Percentiles rank a stretch among this genome's conserved stretches.
These are phyloP conservation scores for Aphyosemion australe DNA, from an alignment of 2,113 vertebrate species.

Conservation along the genomic window DNA sequence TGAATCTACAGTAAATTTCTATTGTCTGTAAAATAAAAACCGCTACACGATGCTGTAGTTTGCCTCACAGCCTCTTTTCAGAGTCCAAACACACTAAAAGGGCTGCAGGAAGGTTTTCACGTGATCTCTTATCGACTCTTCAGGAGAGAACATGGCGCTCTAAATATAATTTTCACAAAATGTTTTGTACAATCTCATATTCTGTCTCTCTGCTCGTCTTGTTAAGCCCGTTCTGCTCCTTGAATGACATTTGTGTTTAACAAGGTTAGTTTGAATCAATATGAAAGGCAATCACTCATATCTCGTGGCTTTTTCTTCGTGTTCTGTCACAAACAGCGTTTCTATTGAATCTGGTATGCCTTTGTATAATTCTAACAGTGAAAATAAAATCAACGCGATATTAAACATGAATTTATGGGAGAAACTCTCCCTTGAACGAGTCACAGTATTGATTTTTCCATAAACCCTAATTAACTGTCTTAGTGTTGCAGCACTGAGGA, in stretches of 20 bases:
- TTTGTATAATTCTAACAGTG: constrained; percentile 6
- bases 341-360: background rate
- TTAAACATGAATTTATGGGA: constrained; percentile 31
- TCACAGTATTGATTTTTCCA: constrained; percentile 66
- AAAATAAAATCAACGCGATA: constrained; percentile 18
- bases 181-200: constrained; percentile 16
- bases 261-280: constrained; percentile 17
- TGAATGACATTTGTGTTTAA: no score
- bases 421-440: constrained; percentile 42
- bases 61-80: background rate
- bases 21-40: constrained; percentile 15
- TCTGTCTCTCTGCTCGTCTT: background rate
- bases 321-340: background rate
- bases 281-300: background rate
- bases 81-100: background rate
- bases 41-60: background rate
- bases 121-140: constrained; percentile 47
- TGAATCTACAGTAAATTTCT: background rate
- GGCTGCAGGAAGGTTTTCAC: constrained; percentile 1
- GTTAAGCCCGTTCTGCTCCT: no score
- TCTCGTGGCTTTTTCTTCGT: constrained; percentile 11
- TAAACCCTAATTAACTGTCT: constrained; percentile 67
- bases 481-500: constrained; percentile 50
- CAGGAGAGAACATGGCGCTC: constrained; percentile 42
- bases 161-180: constrained; percentile 63